phyloP scores from a whole-genome alignment of 2,888 invertebrate species.

The Aquatica leii region DNA sequence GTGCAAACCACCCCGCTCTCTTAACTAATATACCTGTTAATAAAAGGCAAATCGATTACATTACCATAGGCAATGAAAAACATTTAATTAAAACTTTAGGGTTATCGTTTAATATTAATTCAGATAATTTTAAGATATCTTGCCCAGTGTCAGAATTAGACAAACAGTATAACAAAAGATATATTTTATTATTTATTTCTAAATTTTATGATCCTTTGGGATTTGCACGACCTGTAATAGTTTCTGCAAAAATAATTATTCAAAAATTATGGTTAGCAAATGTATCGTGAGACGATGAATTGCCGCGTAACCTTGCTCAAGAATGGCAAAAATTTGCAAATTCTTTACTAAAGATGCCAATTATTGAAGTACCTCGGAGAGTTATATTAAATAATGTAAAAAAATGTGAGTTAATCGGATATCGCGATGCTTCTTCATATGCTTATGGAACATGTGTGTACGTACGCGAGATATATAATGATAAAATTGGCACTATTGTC shows the following conservation, averaged over 20 bases:
- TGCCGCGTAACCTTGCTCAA: neutral
- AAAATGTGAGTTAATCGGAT: neutral
- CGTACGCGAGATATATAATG: neutral
- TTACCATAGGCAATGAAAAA: neutral
- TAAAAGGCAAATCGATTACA: neutral
- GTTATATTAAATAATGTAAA: neutral
- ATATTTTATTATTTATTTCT: neutral
- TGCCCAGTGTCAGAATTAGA: neutral
- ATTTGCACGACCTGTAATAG: neutral
- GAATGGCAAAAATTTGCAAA: neutral
- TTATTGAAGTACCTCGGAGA: neutral
- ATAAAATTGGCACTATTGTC: neutral
- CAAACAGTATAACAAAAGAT: neutral
- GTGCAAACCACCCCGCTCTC: neutral
- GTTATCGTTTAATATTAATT: neutral
- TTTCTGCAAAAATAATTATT: neutral
- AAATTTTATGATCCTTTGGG: conserved; percentile 1
- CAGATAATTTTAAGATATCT: neutral
- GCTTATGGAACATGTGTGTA: neutral
- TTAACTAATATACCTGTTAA: neutral
- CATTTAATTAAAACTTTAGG: neutral
- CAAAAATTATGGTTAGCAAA: neutral
- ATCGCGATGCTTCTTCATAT: neutral
- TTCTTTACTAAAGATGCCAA: neutral
- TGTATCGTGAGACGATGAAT: too few relatives aligned